A percentile compares a stretch with the other conserved stretches of the same genome.
Conservation (phyloP, 2,113 vertebrate genomes). For the Lanius ludovicianus region DNA sequence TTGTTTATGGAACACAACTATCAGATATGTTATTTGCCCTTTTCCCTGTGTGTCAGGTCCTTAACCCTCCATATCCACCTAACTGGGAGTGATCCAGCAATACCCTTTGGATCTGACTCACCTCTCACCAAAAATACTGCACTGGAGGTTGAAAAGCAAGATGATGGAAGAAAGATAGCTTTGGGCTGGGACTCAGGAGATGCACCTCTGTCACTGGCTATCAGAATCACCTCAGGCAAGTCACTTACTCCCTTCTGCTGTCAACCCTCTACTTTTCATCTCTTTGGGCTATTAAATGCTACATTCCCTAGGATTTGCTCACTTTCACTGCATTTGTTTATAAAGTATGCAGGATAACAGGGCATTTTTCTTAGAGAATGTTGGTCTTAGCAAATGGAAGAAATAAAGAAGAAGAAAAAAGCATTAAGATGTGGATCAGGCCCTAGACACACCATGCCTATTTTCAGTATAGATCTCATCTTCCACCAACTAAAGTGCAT, state of each 20-base stretch:
- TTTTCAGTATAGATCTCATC: slow-evolving; percentile 1
- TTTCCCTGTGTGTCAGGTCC: neutral
- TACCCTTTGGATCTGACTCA: neutral
- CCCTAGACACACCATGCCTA: neutral
- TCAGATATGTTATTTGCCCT: neutral
- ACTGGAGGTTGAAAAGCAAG: neutral
- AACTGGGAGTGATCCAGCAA: neutral
- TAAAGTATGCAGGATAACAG: neutral
- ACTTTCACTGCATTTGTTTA: neutral
- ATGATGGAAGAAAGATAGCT: neutral
- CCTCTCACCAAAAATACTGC: neutral
- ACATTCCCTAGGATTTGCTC: neutral
- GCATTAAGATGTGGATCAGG: neutral
- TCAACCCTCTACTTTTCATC: neutral
- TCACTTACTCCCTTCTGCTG: neutral
- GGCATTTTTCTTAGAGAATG: neutral
- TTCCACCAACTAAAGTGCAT: neutral
- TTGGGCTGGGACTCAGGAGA: neutral
- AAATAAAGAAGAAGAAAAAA: neutral
- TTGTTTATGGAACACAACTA: neutral
- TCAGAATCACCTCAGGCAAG: neutral
- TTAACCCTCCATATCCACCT: neutral
- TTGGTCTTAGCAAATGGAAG: neutral
- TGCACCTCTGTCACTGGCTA: neutral
- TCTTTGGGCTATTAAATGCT: neutral